Conservation (phyloP, 2,113 vertebrate species). For the Pteropus alecto region DNA sequence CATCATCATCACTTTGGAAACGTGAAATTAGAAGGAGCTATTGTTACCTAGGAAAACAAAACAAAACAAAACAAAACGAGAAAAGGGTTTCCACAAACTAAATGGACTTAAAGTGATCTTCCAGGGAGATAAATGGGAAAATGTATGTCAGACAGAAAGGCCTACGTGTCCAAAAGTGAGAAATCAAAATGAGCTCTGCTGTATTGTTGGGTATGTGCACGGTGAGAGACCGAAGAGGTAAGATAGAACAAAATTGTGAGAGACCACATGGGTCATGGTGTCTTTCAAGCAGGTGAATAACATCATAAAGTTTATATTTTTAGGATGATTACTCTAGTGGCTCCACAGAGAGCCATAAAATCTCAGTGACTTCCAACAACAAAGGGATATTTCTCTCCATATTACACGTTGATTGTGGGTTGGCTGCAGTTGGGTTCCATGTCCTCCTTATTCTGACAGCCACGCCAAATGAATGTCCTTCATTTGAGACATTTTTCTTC, state of each 20-base stretch:
- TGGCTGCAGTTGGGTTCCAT: not conserved
- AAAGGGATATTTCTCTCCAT: not conserved
- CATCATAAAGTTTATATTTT: not conserved
- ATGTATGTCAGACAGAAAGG: not conserved
- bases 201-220: not conserved
- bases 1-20: not conserved
- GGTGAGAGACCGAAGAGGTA: not conserved
- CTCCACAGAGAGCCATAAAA: not conserved
- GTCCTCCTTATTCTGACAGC: not conserved
- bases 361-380: not conserved
- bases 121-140: not conserved
- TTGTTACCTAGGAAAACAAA: not conserved
- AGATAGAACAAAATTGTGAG: not conserved
- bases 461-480: not conserved
- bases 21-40: not conserved
- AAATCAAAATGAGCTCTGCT: not conserved
- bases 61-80: not conserved
- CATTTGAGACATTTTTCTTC: not conserved
- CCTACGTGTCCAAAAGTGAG: not conserved
- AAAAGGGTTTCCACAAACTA: not conserved
- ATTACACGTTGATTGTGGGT: not conserved
- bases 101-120: not conserved
- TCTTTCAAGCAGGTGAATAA: not conserved
- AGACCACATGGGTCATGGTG: fast-evolving
- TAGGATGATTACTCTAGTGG: not conserved